Evolutionary conservation across 2,113 vertebrate species (phyloP).

Genomic region (Bombycilla garrulus): DNA sequence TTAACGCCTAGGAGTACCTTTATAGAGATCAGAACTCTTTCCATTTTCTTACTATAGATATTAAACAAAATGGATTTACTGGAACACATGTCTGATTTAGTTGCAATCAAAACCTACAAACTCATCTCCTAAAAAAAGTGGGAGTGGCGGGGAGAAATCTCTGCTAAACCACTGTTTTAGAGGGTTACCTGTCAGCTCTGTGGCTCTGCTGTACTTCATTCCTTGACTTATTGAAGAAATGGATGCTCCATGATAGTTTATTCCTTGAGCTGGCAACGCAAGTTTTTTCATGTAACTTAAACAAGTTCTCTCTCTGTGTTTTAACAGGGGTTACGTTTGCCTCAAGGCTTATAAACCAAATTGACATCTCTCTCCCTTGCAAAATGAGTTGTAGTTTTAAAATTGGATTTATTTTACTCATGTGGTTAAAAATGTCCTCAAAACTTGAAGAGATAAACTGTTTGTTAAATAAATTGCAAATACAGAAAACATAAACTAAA

Average conservation of each 20-base stretch:
- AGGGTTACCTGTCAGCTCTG: background rate
- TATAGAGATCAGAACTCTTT: background rate
- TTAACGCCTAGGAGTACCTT: background rate
- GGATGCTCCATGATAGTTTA: background rate
- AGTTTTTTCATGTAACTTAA: background rate
- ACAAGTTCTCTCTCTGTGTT: background rate
- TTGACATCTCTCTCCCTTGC: background rate
- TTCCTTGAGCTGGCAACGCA: background rate
- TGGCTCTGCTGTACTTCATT: background rate
- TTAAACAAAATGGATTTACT: background rate
- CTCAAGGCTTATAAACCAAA: background rate
- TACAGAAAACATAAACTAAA: background rate
- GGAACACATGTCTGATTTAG: background rate
- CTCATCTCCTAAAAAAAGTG: fast-evolving
- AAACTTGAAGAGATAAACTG: background rate
- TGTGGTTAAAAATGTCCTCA: background rate
- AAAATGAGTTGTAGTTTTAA: background rate
- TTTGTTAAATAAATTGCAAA: background rate
- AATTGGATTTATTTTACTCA: background rate
- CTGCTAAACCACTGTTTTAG: background rate
- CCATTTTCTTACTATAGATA: background rate
- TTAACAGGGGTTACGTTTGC: background rate
- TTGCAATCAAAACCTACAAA: background rate
- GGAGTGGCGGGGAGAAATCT: fast-evolving
- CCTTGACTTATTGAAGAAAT: background rate